Evolutionary conservation across 2,797 vertebrate genomes (phyloP).

Genomic region (Lutjanus argentimaculatus): DNA sequence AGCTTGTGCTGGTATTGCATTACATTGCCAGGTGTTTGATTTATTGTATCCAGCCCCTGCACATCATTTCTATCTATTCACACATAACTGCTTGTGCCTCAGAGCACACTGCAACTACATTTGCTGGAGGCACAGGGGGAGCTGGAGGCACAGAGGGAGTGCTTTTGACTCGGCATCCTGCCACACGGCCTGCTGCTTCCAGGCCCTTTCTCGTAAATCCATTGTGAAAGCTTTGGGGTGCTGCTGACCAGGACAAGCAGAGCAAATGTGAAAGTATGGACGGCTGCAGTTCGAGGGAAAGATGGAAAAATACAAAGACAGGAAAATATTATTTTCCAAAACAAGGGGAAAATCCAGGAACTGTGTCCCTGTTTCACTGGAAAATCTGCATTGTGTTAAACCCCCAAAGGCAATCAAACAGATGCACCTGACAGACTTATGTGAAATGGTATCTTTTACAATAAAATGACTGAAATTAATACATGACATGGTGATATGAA

Average conservation of each 20-base stretch:
- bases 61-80: conserved; percentile 33
- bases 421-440: not conserved
- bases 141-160: conserved; percentile 36
- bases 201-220: conserved; percentile 62
- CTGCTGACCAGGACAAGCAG: conserved; percentile 39
- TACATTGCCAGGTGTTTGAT: conserved; percentile 24
- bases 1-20: conserved; percentile 8
- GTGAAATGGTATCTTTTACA: conserved; percentile 17
- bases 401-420: conserved; percentile 33
- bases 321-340: conserved; percentile 52
- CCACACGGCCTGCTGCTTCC: conserved; percentile 49
- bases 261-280: conserved; percentile 44
- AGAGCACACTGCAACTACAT: conserved; percentile 25
- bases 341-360: conserved; percentile 37
- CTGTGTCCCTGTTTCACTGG: conserved; percentile 6
- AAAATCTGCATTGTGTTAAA: conserved; percentile 24
- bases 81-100: conserved; percentile 16
- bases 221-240: conserved; percentile 57
- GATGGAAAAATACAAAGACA: conserved; percentile 60
- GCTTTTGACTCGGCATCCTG: conserved; percentile 50
- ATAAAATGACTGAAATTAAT: conserved; percentile 8
- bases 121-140: conserved; percentile 33
- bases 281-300: conserved; percentile 40
- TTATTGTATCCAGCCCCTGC: conserved; percentile 15
- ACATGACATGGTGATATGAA: conserved; percentile 28